These are phyloP conservation scores for Papio anubis DNA, from an alignment of 2,113 vertebrate species.

Conservation along the genomic window DNA sequence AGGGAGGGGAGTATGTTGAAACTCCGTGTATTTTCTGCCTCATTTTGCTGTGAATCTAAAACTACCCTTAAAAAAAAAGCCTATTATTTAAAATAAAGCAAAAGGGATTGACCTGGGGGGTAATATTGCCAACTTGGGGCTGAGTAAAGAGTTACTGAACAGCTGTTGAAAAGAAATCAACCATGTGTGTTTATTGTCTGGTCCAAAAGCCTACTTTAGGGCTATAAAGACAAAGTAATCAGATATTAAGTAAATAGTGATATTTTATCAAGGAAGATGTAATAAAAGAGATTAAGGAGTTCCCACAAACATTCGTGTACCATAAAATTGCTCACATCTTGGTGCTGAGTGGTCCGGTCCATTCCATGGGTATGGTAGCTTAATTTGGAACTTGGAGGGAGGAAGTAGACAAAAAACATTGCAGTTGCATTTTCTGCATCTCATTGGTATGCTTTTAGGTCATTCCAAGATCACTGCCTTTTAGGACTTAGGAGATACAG, in stretches of 20 bases:
- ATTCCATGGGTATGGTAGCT: not conserved
- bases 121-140: not conserved
- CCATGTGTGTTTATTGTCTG: not conserved
- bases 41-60: slow-evolving; percentile 20
- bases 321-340: not conserved
- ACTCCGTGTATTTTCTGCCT: not conserved
- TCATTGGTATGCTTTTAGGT: not conserved
- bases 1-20: not conserved
- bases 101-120: not conserved
- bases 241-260: not conserved
- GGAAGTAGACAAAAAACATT: not conserved
- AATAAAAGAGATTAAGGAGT: not conserved
- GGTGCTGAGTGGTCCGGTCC: not conserved
- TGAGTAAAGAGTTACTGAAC: not conserved
- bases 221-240: not conserved
- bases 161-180: not conserved
- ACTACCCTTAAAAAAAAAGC: not conserved
- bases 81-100: not conserved
- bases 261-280: not conserved
- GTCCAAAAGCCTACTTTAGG: not conserved
- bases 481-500: not conserved
- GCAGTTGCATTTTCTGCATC: rapidly evolving
- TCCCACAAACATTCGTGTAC: not conserved
- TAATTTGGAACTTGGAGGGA: not conserved
- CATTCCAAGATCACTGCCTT: not conserved